Base-by-base conservation (phyloP, 2,888 invertebrate genomes). In the Brenthis hecate region DNA sequence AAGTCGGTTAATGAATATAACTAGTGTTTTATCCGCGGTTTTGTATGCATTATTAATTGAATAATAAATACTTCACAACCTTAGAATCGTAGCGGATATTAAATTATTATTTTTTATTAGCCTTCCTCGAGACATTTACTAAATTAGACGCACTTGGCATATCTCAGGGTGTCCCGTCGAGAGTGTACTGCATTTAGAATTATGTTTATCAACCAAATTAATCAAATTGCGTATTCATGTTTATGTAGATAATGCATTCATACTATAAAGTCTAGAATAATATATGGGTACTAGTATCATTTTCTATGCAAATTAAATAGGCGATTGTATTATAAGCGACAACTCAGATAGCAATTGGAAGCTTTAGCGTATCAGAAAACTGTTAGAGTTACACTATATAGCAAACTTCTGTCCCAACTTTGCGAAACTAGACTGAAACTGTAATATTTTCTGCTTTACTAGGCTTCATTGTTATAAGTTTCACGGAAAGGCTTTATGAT, bases 281-380 rank as follows among this genome's bases (percentile, higher is more conserved):
- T 43, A 36, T 47, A 55, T 61, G 16, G 50, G 54, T 8, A 50
- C 19, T 50, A 6, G 53, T 58, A 68, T 54, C 65, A 19, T 55
- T 64, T 66, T 47, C 51, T 48, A 65, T 65, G 67, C 60, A 67
- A 65, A 67, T 67, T 56, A 65, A 32, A 23, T 61, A 48, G 53
- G 55, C 51, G 51, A 68, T 64, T 70, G 65, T 61, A 57, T 68
- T 61, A 54, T 65, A 67, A 61, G 51, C 47, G 64, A 56, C 47
- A 56, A 56, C 48, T 65, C 50, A 43, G 47, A 65, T 36, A 53
- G 16, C 36, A 16, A 53, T 62, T 53, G 36, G 13, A 36, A 19
- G 61, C 13, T 62, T 62, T 62, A 32, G 19, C 36, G n/a, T n/a
- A 28, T 60, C 6, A 13, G 60, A 50, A 50, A 23, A 50, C 23